phyloP scores from a whole-genome alignment of 2,888 invertebrate genomes.

The Torymus aiolomorphi region DNA sequence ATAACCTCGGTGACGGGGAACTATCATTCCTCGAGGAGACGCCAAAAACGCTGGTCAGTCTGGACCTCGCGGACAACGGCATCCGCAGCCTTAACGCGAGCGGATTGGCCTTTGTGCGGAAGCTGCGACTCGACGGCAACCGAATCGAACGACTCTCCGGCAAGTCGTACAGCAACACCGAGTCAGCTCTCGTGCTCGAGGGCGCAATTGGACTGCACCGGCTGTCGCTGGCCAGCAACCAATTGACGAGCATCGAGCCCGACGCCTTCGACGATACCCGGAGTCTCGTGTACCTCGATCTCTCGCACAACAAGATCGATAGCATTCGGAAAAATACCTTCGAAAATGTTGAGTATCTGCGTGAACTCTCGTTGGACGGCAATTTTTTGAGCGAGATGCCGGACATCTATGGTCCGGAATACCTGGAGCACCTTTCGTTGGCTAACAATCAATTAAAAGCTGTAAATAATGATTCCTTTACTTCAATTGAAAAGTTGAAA shows the following conservation, averaged over 20 bases:
- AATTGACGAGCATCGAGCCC: slow-evolving; percentile 59
- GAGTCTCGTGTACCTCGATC: slow-evolving; percentile 61
- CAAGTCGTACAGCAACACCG: slow-evolving; percentile 45
- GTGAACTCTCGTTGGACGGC: slow-evolving; percentile 60
- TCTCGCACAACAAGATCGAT: slow-evolving; percentile 63
- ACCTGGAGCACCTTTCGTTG: slow-evolving; percentile 59
- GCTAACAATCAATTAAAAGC: slow-evolving; percentile 60
- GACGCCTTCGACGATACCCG: slow-evolving; percentile 62
- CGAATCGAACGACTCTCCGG: slow-evolving; percentile 62
- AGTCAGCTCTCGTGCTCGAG: slow-evolving; percentile 58
- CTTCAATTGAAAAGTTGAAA: slow-evolving; percentile 55
- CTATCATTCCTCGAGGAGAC: slow-evolving; percentile 58
- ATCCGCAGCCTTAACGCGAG: slow-evolving; percentile 59
- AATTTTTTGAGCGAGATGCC: slow-evolving; percentile 62
- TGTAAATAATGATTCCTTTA: slow-evolving; percentile 54
- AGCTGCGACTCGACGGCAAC: slow-evolving; percentile 64
- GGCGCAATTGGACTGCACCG: slow-evolving; percentile 58
- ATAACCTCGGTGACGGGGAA: slow-evolving; percentile 60
- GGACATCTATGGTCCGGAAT: slow-evolving; percentile 30
- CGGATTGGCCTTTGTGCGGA: slow-evolving; percentile 58
- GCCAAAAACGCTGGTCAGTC: slow-evolving; percentile 59
- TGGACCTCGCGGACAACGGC: slow-evolving; percentile 63
- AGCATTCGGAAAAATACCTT: slow-evolving; percentile 59
- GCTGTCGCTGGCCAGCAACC: slow-evolving; percentile 63
- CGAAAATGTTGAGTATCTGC: slow-evolving; percentile 54